Base-by-base conservation (phyloP, 2,888 invertebrate genomes). In the Cheilosia grossa region DNA sequence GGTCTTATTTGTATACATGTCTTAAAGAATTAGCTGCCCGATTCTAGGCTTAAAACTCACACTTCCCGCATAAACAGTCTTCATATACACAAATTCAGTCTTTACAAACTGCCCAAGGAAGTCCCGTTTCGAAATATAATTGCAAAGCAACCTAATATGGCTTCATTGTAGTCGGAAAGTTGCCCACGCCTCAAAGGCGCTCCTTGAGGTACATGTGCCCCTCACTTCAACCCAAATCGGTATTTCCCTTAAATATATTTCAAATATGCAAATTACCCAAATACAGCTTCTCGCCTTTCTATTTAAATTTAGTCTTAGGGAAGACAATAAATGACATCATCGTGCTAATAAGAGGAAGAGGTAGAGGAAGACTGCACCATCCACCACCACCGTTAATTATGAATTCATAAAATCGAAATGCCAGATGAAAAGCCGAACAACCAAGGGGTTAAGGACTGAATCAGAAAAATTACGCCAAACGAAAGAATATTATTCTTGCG, bases 391-490 rank as follows among this genome's bases (percentile, higher is more conserved):
- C 53, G 69, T 77, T 47, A 73, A 82, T 82, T 82, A 82, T 67
- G 69, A 83, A 83, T 83, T 83, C 82, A 64, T 10, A 79, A 74
- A 83, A 78, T 79, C 82, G 79, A 82, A 72, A 78, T 70, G 37
- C 63, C 56, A 64, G 30, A 67, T 56, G 44, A 47, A 15, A 37
- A 17, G 56, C 19, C n/a, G 27, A 42, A 21, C 30, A 30, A 30
- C 30, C 27, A 66, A 66, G 51, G 66, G 59, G 67, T 67, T 33
- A 67, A 37, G 15, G 42, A 77, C 19, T 30, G 40, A 58, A 47
- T 17, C 27, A 30, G 44, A 69, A 51, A 37, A 37, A 37, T 1
- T 2, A 13, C 10, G 9, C 30, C 7, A 54, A 13, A 54, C n/a
- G 17, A 56, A 27, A 63, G 47, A 37, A 49, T 70, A 56, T 51